These are phyloP conservation scores for Jacana jacana DNA, from an alignment of 2,113 vertebrate species.

Conservation along the genomic window DNA sequence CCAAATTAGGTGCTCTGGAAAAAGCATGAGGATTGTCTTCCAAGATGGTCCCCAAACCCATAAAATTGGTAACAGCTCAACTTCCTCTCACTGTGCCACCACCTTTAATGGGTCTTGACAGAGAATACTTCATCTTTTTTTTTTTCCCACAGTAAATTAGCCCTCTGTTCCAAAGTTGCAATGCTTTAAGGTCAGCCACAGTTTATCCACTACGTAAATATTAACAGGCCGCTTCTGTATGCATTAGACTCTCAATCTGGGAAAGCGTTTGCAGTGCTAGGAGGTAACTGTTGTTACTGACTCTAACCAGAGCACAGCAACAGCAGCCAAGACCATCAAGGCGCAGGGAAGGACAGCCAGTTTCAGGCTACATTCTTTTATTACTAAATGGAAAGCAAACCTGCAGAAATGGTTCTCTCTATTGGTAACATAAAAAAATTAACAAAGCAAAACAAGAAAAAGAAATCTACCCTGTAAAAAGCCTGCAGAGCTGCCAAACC, in stretches of 20 bases:
- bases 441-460: neutral
- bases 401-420: slow-evolving; percentile 22
- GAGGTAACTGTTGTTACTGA: slow-evolving; percentile 14
- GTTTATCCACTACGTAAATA: slow-evolving; percentile 63
- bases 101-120: slow-evolving; percentile 1
- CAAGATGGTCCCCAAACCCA: neutral
- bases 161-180: slow-evolving; percentile 46
- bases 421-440: slow-evolving; percentile 5
- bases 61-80: neutral
- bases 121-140: neutral
- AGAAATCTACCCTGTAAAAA: neutral
- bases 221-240: neutral
- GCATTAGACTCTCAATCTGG: neutral
- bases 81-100: neutral
- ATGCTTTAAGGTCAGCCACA: slow-evolving; percentile 42
- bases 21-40: neutral
- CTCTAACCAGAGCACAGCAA: slow-evolving; percentile 23
- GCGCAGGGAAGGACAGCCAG: slow-evolving; percentile 14
- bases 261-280: neutral
- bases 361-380: slow-evolving; percentile 29
- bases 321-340: slow-evolving; percentile 62
- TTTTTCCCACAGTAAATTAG: slow-evolving; percentile 8
- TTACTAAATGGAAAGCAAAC: slow-evolving; percentile 58
- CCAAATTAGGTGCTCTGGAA: slow-evolving; percentile 13
- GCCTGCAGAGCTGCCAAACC: neutral